Percentiles rank a stretch among this genome's conserved stretches.
Evolutionary conservation across 1,140 invertebrate species (phyloP).

Genomic region (Caerostris extrusa): DNA sequence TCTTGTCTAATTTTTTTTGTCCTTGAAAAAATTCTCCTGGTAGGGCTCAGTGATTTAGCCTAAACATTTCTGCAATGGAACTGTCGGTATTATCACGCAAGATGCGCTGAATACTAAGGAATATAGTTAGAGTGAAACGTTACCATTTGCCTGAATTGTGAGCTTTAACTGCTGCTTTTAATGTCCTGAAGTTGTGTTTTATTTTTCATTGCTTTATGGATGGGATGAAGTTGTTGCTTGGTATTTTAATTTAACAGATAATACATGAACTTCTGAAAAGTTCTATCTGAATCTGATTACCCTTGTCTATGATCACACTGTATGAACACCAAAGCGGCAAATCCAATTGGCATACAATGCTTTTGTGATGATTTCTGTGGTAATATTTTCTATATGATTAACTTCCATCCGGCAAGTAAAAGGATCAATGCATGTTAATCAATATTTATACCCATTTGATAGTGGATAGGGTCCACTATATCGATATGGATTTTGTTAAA

Average conservation of each 20-base stretch:
- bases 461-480: background rate
- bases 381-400: background rate
- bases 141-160: background rate
- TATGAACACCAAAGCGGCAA: background rate
- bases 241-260: background rate
- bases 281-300: background rate
- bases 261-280: background rate
- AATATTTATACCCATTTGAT: too few species aligned
- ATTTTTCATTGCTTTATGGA: background rate
- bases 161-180: background rate
- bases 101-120: background rate
- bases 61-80: background rate
- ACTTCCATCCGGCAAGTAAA: background rate
- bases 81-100: background rate
- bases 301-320: background rate
- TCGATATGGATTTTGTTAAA: background rate
- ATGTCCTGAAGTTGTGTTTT: background rate
- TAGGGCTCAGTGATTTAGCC: background rate
- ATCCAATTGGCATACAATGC: background rate
- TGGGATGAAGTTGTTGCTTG: background rate
- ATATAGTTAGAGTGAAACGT: too few species aligned
- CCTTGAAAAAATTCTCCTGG: background rate
- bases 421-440: background rate
- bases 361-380: background rate
- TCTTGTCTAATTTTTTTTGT: background rate